A percentile compares a stretch with the other conserved stretches of the same genome.
Conservation (phyloP, 2,797 vertebrate species). For the Erethizon dorsatum region DNA sequence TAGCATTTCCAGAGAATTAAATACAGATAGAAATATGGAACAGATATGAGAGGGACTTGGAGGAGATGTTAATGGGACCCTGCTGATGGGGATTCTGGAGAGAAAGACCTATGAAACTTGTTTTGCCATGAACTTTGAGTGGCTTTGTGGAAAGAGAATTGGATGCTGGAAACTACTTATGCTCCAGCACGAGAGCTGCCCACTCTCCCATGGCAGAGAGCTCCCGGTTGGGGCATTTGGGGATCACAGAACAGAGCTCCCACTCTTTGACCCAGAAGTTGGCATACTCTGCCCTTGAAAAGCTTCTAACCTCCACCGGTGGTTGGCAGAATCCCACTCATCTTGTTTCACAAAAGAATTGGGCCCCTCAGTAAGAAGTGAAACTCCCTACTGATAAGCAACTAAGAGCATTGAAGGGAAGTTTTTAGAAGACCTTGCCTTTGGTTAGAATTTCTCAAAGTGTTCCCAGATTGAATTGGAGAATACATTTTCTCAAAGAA, state of each 20-base stretch:
- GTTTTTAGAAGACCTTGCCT: neutral
- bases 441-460: neutral
- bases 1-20: neutral
- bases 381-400: neutral
- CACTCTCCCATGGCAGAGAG: accelerated
- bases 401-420: no score
- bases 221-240: neutral
- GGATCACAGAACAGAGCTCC: neutral
- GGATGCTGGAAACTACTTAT: neutral
- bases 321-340: neutral
- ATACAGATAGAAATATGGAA: no score
- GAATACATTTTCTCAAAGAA: neutral
- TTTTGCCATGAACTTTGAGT: neutral
- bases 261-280: no score
- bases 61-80: neutral
- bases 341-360: no score
- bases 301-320: no score
- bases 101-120: neutral
- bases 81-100: neutral
- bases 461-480: neutral
- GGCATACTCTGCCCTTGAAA: no score
- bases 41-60: neutral
- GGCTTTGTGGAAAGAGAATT: neutral
- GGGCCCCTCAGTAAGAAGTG: accelerated
- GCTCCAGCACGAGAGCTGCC: neutral